Conservation (phyloP, 2,797 vertebrate genomes). For the Peromyscus nudipes region DNA sequence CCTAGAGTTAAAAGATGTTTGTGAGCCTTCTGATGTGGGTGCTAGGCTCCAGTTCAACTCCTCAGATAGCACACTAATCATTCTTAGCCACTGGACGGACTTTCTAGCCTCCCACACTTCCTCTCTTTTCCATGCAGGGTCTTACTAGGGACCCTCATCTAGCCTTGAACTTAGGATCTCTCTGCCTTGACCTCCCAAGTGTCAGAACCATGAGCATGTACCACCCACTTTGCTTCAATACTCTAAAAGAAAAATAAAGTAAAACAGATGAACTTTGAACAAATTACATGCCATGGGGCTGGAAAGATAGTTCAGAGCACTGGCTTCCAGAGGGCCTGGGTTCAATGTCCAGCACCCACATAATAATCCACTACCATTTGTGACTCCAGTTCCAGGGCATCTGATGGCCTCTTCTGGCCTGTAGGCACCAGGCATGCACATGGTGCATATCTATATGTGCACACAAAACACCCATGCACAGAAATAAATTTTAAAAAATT, state of each 20-base stretch:
- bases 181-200: neutral
- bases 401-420: too few relatives aligned
- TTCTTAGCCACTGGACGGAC: too few relatives aligned
- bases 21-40: neutral
- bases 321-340: neutral
- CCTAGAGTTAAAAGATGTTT: neutral
- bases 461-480: neutral
- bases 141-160: neutral
- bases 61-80: neutral
- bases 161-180: neutral
- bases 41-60: neutral
- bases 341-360: neutral
- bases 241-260: conserved; percentile 10
- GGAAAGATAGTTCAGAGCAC: neutral
- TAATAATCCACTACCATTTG: neutral
- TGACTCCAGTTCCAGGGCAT: neutral
- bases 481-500: neutral
- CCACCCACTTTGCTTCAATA: neutral
- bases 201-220: neutral
- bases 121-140: neutral
- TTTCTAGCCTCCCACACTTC: neutral
- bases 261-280: neutral
- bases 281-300: neutral
- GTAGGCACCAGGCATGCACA: neutral
- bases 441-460: neutral